Conservation (phyloP, 2,888 invertebrate genomes). For the Steinernema carpocapsae region DNA sequence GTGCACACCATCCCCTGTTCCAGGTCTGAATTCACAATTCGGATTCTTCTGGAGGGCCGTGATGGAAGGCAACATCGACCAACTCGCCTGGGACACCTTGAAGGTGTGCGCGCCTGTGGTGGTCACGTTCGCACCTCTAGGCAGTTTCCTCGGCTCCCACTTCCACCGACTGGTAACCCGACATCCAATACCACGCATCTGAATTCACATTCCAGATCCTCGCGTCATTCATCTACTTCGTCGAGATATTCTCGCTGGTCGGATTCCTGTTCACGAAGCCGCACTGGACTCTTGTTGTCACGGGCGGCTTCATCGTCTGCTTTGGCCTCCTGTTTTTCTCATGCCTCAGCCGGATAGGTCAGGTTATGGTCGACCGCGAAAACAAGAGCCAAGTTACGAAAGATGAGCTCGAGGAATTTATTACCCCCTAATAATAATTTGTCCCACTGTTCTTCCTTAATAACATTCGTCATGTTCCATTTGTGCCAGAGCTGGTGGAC, state of each 20-base stretch:
- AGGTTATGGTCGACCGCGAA: neutral
- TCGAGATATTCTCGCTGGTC: slow-evolving; percentile 43
- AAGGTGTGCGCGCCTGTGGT: slow-evolving; percentile 45
- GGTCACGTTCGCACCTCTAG: slow-evolving; percentile 51
- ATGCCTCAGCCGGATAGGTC: neutral
- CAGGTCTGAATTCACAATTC: slow-evolving; percentile 52
- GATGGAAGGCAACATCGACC: slow-evolving; percentile 46
- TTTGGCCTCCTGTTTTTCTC: slow-evolving; percentile 29
- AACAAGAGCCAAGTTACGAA: slow-evolving; percentile 19
- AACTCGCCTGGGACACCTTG: slow-evolving; percentile 51
- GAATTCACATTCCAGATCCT: slow-evolving; percentile 42
- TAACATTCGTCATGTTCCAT: slow-evolving; percentile 23
- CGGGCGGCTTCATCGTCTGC: slow-evolving; percentile 17
- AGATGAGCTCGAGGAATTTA: slow-evolving; percentile 26
- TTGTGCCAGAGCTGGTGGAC: neutral
- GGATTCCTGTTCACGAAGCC: slow-evolving; percentile 50
- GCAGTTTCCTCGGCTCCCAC: slow-evolving; percentile 55
- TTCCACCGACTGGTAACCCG: slow-evolving; percentile 48
- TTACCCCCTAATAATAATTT: slow-evolving; percentile 25
- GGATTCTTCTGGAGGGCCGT: slow-evolving; percentile 58
- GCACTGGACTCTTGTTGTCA: slow-evolving; percentile 18
- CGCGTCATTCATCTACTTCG: slow-evolving; percentile 46
- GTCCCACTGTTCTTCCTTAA: slow-evolving; percentile 23
- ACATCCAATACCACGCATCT: neutral
- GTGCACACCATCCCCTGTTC: neutral